Conservation (phyloP, 2,888 invertebrate species). For the Crematogaster levior region DNA sequence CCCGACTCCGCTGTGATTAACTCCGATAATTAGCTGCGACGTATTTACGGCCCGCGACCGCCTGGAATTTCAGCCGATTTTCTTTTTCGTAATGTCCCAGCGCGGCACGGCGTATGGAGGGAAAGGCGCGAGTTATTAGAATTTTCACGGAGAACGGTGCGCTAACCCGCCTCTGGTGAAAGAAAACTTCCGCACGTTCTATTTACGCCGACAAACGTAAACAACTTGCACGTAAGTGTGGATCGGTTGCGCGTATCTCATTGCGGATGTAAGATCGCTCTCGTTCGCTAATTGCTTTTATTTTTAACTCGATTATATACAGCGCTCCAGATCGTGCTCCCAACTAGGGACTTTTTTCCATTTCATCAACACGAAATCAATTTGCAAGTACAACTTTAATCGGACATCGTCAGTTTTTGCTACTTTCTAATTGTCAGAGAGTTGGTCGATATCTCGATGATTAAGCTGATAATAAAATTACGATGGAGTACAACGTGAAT, state of each 20-base stretch:
- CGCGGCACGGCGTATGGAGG: slow-evolving; percentile 29
- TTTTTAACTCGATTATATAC: slow-evolving; percentile 32
- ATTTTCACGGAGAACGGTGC: slow-evolving; percentile 53
- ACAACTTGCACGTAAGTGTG: slow-evolving; percentile 34
- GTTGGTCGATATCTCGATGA: slow-evolving; percentile 5
- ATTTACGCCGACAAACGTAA: slow-evolving; percentile 51
- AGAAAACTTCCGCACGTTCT: slow-evolving; percentile 53
- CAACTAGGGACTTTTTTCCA: neutral
- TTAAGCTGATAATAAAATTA: neutral
- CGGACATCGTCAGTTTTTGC: neutral
- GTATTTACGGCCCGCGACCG: slow-evolving; percentile 50
- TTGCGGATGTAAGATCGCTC: slow-evolving; percentile 41
- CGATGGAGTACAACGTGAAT: neutral
- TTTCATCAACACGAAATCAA: neutral
- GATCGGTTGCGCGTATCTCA: slow-evolving; percentile 27
- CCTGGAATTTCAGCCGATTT: slow-evolving; percentile 59
- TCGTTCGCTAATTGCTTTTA: slow-evolving; percentile 43
- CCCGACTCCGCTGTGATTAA: slow-evolving; percentile 57
- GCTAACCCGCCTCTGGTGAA: slow-evolving; percentile 27
- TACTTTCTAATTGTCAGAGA: neutral
- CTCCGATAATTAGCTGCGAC: slow-evolving; percentile 60
- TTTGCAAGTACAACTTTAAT: slow-evolving; percentile 11
- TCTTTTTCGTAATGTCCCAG: slow-evolving; percentile 51
- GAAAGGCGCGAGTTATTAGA: slow-evolving; percentile 54
- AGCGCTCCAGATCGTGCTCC: neutral